Conservation (phyloP, 2,888 invertebrate genomes). For the Hoplodrina ambigua region DNA sequence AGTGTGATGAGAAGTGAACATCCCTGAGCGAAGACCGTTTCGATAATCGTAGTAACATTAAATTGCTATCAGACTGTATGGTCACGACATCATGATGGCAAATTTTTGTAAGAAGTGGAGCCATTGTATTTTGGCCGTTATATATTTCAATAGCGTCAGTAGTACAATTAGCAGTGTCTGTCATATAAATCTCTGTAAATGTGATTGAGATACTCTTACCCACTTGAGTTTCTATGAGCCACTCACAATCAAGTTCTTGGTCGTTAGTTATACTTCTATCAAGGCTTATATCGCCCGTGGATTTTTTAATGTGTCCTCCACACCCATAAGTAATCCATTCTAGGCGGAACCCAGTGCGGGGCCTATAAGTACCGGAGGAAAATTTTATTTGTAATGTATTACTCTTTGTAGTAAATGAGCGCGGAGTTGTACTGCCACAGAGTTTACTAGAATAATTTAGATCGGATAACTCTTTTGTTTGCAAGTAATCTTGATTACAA, state of each 20-base stretch:
- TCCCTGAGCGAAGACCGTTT: conserved; percentile 89
- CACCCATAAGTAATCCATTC: conserved; percentile 96
- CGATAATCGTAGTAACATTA: conserved; percentile 92
- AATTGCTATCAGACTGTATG: conserved; percentile 92
- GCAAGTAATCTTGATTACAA: conserved; percentile 92
- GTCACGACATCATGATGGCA: conserved; percentile 89
- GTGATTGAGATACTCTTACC: conserved; percentile 92
- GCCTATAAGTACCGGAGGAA: conserved; percentile 89
- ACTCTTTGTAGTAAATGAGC: conserved; percentile 89
- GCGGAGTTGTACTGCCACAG: conserved; percentile 88
- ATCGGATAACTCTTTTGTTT: conserved; percentile 85
- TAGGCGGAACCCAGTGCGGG: conserved; percentile 93
- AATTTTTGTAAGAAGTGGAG: conserved; percentile 90
- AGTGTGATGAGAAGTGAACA: conserved; percentile 92
- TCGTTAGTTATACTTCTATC: conserved; percentile 92
- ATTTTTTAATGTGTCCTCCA: conserved; percentile 91
- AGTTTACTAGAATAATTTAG: conserved; percentile 78
- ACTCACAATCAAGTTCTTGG: conserved; percentile 92
- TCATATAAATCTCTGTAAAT: conserved; percentile 92
- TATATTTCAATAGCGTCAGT: conserved; percentile 92
- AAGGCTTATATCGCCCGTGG: conserved; percentile 90
- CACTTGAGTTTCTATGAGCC: conserved; percentile 93
- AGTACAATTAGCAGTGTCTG: conserved; percentile 89
- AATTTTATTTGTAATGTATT: conserved; percentile 92
- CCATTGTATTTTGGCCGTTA: conserved; percentile 91